Conservation (phyloP, 2,888 invertebrate genomes). For the Epicampocera succincta region DNA sequence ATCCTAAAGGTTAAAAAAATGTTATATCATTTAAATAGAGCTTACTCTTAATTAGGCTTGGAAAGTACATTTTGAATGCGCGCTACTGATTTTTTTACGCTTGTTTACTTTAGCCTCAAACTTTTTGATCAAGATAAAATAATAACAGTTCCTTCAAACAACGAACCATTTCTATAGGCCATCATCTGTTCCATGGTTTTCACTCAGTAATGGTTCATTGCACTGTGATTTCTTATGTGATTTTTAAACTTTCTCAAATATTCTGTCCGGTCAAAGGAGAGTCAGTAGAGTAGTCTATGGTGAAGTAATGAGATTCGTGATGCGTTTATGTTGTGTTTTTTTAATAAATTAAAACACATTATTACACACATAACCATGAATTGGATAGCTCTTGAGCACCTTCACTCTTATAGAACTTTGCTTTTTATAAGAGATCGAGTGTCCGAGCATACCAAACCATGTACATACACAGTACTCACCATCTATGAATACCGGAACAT, state of each 20-base stretch:
- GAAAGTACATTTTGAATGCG: background rate
- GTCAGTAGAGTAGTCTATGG: background rate
- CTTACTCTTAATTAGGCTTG: too few relatives aligned
- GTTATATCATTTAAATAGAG: too few relatives aligned
- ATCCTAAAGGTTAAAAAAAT: too few relatives aligned
- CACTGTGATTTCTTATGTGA: conserved; percentile 77
- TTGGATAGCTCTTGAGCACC: conserved; percentile 38
- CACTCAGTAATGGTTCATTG: conserved; percentile 77
- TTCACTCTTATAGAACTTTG: conserved; percentile 58
- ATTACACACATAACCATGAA: conserved; percentile 68
- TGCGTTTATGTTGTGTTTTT: conserved; percentile 57
- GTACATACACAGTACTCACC: conserved; percentile 80
- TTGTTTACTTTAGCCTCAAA: conserved; percentile 32
- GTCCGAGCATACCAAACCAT: conserved; percentile 58
- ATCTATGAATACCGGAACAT: conserved; percentile 81
- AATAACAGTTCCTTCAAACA: conserved; percentile 17
- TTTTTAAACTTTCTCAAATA: conserved; percentile 29
- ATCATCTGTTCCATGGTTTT: conserved; percentile 59
- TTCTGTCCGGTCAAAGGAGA: conserved; percentile 9
- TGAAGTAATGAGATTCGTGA: conserved; percentile 53
- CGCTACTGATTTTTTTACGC: conserved; percentile 2
- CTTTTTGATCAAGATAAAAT: conserved; percentile 18
- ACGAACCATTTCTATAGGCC: conserved; percentile 47
- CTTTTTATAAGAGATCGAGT: conserved; percentile 27
- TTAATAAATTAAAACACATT: conserved; percentile 50